Percentiles rank a stretch among this genome's conserved stretches.
phyloP scores from a whole-genome alignment of 2,888 invertebrate species.

The Ochropacha duplaris region DNA sequence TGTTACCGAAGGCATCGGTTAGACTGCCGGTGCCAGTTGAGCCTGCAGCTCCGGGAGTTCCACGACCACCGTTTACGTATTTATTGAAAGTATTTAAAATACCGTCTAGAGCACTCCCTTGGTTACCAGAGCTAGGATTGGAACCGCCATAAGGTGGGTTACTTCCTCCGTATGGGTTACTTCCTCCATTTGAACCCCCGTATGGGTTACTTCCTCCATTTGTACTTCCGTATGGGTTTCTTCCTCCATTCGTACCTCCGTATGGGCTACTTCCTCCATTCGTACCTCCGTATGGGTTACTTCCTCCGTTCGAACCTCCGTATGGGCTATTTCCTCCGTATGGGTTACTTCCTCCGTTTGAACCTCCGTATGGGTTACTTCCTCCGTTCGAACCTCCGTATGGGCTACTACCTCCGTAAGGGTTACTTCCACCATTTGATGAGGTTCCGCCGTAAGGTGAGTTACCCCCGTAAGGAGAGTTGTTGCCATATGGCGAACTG shows the following conservation, averaged over 20 bases:
- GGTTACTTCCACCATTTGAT: conserved; percentile 25
- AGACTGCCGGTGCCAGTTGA: conserved; percentile 36
- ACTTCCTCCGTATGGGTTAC: conserved; percentile 34
- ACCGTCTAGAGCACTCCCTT: conserved; percentile 47
- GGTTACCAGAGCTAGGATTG: conserved; percentile 27
- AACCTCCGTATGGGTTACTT: conserved; percentile 24
- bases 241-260: conserved; percentile 45
- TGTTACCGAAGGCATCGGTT: conserved; percentile 66
- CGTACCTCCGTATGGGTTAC: conserved; percentile 19
- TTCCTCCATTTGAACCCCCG: conserved; percentile 33
- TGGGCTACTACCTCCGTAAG: conserved; percentile 22
- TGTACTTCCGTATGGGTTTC: conserved; percentile 17
- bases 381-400: conserved; percentile 30
- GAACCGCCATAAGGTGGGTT: conserved; percentile 32
- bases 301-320: conserved; percentile 45
- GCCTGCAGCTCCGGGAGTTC: conserved; percentile 15
- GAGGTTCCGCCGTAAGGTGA: conserved; percentile 24
- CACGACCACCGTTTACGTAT: conserved; percentile 47
- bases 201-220: conserved; percentile 23
- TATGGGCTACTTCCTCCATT: conserved; percentile 20
- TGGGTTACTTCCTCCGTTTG: conserved; percentile 27
- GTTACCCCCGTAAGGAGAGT: conserved; percentile 25
- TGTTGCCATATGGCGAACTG: conserved; percentile 33
- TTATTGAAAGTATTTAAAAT: conserved; percentile 57
- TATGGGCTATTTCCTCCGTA: conserved; percentile 36